phyloP scores from a whole-genome alignment of 2,797 vertebrate species.

The Erethizon dorsatum region DNA sequence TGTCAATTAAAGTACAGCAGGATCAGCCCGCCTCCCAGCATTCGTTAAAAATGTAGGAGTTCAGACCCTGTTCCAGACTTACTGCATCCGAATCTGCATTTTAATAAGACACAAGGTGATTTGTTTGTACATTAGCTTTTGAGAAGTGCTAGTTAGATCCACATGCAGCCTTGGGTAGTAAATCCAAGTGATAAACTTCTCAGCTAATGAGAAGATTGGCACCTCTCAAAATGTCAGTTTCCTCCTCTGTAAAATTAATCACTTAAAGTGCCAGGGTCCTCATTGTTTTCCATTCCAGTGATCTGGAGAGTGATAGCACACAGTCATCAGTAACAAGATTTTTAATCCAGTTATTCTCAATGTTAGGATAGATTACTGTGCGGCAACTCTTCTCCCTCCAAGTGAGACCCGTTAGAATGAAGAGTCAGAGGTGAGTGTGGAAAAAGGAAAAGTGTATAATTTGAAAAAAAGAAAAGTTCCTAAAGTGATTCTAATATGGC shows the following conservation, averaged over 20 bases:
- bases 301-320: neutral
- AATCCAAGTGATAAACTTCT: neutral
- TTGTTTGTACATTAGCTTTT: neutral
- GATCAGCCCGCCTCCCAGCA: neutral
- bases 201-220: neutral
- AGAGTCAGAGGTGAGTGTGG: neutral
- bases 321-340: neutral
- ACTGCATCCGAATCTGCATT: neutral
- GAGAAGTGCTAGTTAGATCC: neutral
- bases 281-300: neutral
- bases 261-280: neutral
- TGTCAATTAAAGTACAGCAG: neutral
- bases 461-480: neutral
- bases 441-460: neutral
- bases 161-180: neutral
- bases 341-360: neutral
- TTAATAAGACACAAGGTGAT: neutral
- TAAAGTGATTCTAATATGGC: neutral
- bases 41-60: neutral
- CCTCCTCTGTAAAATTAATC: neutral
- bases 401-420: neutral
- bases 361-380: neutral
- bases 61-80: neutral
- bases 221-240: neutral
- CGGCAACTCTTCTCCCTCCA: neutral